Evolutionary conservation across 2,888 invertebrate genomes (phyloP).

Genomic region (Synanthedon vespiformis): DNA sequence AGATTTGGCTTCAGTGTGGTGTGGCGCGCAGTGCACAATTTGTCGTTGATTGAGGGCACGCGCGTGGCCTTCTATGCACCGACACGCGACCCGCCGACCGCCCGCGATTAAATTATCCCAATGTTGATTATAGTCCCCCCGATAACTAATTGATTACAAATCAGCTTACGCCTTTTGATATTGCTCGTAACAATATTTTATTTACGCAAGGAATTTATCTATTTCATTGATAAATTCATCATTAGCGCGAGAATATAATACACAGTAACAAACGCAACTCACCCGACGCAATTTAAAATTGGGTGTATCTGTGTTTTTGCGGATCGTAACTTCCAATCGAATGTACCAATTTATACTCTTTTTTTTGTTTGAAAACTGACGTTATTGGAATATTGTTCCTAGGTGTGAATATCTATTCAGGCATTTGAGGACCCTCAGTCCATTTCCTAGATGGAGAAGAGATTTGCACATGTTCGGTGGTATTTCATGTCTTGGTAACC

Average conservation of each 20-base stretch:
- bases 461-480: no score
- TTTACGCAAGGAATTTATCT: not conserved
- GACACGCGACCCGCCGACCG: slow-evolving; percentile 4
- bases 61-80: not conserved
- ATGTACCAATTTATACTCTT: no score
- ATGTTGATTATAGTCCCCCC: slow-evolving; percentile 6
- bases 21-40: not conserved
- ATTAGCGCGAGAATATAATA: not conserved
- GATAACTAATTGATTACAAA: slow-evolving; percentile 26
- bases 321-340: no score
- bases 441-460: no score
- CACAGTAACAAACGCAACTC: no score
- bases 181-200: not conserved
- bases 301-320: no score
- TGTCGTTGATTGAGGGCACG: not conserved
- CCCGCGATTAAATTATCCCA: slow-evolving; percentile 1
- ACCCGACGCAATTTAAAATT: no score
- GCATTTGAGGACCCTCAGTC: no score
- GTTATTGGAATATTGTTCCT: no score
- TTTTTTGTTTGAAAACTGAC: no score
- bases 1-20: not conserved
- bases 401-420: no score
- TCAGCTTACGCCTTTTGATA: slow-evolving; percentile 16
- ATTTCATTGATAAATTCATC: not conserved
- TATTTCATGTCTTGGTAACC: no score